Conservation (phyloP, 2,888 invertebrate species). For the Caenorhabditis plicata region DNA sequence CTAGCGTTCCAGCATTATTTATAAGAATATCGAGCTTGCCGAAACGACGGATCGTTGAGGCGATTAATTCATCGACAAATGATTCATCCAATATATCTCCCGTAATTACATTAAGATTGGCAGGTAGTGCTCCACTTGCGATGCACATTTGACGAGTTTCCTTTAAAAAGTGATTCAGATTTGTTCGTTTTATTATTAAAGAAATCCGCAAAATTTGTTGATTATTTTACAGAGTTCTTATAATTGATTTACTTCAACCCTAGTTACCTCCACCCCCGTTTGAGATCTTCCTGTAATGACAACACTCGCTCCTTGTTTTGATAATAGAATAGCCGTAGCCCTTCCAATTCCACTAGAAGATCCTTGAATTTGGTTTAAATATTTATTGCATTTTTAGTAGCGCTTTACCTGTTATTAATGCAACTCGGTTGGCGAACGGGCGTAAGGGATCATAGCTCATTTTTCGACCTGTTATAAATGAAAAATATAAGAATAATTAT, state of each 20-base stretch:
- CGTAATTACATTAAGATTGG: slow-evolving; percentile 13
- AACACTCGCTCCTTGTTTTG: slow-evolving; percentile 31
- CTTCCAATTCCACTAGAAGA: slow-evolving; percentile 45
- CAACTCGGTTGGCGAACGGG: too few relatives aligned
- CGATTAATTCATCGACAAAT: slow-evolving; percentile 19
- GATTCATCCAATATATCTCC: slow-evolving; percentile 31
- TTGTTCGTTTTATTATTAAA: background rate
- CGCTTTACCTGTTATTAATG: too few relatives aligned
- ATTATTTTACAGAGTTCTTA: too few relatives aligned
- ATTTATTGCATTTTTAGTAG: too few relatives aligned
- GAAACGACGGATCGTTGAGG: slow-evolving; percentile 16
- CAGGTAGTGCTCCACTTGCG: slow-evolving; percentile 14
- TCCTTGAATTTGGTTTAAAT: too few relatives aligned
- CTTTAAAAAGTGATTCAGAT: background rate
- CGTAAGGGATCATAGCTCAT: too few relatives aligned
- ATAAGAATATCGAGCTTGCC: slow-evolving; percentile 37
- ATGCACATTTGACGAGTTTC: slow-evolving; percentile 15
- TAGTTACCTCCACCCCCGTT: slow-evolving; percentile 20
- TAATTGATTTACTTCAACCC: too few relatives aligned
- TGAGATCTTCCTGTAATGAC: slow-evolving; percentile 36
- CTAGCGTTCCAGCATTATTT: slow-evolving; percentile 36
- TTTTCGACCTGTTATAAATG: too few relatives aligned
- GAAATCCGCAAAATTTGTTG: too few relatives aligned
- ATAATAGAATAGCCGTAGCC: slow-evolving; percentile 30
- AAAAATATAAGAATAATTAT: too few relatives aligned